phyloP scores from a whole-genome alignment of 2,113 vertebrate genomes.

The Pteruthius melanotis region DNA sequence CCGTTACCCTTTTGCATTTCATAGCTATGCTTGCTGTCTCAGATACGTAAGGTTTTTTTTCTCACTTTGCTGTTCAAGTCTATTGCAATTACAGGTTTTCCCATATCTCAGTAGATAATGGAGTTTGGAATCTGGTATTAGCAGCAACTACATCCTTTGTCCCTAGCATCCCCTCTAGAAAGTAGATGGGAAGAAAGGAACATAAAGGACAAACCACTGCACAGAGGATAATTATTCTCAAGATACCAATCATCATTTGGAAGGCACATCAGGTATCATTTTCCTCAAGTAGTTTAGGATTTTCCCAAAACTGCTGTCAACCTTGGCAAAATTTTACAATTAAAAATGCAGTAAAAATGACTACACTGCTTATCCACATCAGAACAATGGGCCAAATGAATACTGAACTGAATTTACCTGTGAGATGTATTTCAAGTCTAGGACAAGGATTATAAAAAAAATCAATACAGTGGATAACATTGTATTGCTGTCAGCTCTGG shows the following conservation, averaged over 20 bases:
- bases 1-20: slow-evolving; percentile 61
- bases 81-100: slow-evolving; percentile 43
- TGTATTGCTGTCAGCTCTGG: not conserved
- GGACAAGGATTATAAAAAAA: not conserved
- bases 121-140: not conserved
- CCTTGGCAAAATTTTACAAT: not conserved
- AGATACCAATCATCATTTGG: not conserved
- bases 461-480: not conserved
- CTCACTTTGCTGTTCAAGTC: slow-evolving; percentile 37
- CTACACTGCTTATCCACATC: not conserved
- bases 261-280: not conserved
- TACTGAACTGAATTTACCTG: not conserved
- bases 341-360: not conserved
- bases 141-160: not conserved
- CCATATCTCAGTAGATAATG: not conserved
- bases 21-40: slow-evolving; percentile 34
- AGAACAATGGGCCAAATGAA: not conserved
- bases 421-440: not conserved
- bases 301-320: not conserved
- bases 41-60: slow-evolving; percentile 36
- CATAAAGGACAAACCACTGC: not conserved
- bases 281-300: not conserved
- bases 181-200: not conserved
- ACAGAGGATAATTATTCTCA: not conserved
- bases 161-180: not conserved